phyloP scores from a whole-genome alignment of 2,113 vertebrate species.

The Danio rerio region DNA sequence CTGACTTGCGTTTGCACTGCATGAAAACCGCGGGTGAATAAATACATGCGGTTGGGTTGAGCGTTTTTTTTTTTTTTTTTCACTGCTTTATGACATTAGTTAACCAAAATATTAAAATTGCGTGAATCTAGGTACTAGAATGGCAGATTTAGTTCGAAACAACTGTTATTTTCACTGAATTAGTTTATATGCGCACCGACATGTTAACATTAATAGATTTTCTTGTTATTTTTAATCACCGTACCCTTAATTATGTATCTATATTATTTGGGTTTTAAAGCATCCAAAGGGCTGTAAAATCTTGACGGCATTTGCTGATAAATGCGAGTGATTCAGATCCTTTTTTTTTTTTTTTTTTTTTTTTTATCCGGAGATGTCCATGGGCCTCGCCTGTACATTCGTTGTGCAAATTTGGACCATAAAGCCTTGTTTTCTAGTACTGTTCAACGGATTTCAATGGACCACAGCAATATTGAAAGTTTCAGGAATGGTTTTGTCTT shows the following conservation, averaged over 20 bases:
- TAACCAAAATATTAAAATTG: background rate
- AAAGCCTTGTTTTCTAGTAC: background rate
- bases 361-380: background rate
- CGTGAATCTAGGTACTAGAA: constrained; percentile 1
- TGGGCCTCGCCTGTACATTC: background rate
- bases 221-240: background rate
- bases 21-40: constrained; percentile 12
- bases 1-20: constrained; percentile 30
- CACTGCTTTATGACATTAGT: background rate
- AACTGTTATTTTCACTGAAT: constrained; percentile 1
- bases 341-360: background rate
- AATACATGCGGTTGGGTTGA: background rate
- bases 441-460: background rate
- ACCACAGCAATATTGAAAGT: background rate
- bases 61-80: background rate
- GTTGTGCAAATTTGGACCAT: background rate
- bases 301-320: background rate
- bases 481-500: background rate
- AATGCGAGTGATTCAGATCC: background rate
- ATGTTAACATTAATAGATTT: background rate
- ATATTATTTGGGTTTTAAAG: background rate
- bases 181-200: constrained; percentile 4
- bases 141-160: background rate
- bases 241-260: background rate
- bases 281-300: constrained; percentile 26